Conservation (phyloP, 2,888 invertebrate species). For the Drosophila fulvimacula region DNA sequence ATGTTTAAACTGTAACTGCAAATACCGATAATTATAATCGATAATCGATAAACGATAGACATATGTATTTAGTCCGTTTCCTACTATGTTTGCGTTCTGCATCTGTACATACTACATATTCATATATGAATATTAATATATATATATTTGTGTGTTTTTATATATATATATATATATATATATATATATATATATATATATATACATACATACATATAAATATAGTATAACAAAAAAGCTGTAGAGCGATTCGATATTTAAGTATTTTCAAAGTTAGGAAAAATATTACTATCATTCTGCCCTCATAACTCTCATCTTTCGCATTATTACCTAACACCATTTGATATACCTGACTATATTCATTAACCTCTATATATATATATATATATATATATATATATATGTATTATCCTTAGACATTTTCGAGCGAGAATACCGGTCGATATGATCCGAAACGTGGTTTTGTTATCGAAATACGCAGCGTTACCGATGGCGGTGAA, state of each 20-base stretch:
- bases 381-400: no score
- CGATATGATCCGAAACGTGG: slow-evolving; percentile 83
- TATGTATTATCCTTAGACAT: slow-evolving; percentile 65
- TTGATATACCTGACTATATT: slow-evolving; percentile 6
- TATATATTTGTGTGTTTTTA: no score
- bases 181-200: slow-evolving; percentile 1
- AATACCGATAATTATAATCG: neutral
- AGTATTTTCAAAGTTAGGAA: slow-evolving; percentile 14
- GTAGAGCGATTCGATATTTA: neutral
- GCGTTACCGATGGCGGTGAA: slow-evolving; percentile 80
- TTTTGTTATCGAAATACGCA: slow-evolving; percentile 81
- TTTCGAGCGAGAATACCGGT: slow-evolving; percentile 77
- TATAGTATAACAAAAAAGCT: slow-evolving; percentile 1
- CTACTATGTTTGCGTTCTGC: slow-evolving; percentile 17
- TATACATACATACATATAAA: slow-evolving; percentile 17
- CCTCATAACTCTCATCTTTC: slow-evolving; percentile 4
- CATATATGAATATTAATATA: slow-evolving; percentile 1
- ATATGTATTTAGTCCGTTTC: neutral
- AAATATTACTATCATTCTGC: slow-evolving; percentile 10
- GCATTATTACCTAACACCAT: slow-evolving; percentile 6
- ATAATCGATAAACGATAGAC: slow-evolving; percentile 16
- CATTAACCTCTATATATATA: slow-evolving; percentile 3
- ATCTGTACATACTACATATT: slow-evolving; percentile 43
- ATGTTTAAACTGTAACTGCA: slow-evolving; percentile 18
- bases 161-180: slow-evolving; percentile 32